phyloP scores from a whole-genome alignment of 2,113 vertebrate species.

The Caretta caretta region DNA sequence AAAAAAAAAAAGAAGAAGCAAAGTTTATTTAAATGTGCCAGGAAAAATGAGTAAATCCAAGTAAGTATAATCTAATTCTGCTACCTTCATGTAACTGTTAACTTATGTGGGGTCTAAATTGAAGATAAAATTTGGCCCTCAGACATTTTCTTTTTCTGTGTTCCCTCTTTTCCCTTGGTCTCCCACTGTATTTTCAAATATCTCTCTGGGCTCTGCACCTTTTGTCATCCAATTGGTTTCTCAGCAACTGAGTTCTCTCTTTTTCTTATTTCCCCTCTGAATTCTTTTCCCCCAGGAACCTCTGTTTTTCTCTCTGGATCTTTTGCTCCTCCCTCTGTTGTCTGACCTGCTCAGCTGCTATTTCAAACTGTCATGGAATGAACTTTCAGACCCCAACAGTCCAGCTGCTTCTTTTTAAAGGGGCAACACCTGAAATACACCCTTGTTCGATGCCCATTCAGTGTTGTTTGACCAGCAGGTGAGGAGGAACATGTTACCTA shows the following conservation, averaged over 20 bases:
- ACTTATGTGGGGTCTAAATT: neutral
- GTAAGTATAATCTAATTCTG: neutral
- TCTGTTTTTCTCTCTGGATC: neutral
- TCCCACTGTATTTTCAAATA: neutral
- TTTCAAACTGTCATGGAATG: neutral
- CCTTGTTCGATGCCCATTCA: neutral
- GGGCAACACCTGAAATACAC: neutral
- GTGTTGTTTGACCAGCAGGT: neutral
- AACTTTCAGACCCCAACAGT: neutral
- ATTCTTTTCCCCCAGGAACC: neutral
- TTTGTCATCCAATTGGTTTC: neutral
- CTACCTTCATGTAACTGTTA: neutral
- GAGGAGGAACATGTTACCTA: neutral
- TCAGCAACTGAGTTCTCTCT: neutral
- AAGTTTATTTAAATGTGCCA: neutral
- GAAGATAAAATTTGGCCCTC: neutral
- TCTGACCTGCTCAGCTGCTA: neutral
- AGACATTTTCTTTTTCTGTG: neutral
- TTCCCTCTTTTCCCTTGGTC: neutral
- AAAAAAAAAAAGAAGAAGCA: neutral
- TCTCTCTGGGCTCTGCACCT: neutral
- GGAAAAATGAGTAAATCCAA: neutral
- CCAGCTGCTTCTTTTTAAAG: neutral
- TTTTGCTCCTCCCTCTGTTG: neutral
- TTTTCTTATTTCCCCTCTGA: neutral